phyloP scores from a whole-genome alignment of 2,888 invertebrate species.

The Anagyrus pseudococci region DNA sequence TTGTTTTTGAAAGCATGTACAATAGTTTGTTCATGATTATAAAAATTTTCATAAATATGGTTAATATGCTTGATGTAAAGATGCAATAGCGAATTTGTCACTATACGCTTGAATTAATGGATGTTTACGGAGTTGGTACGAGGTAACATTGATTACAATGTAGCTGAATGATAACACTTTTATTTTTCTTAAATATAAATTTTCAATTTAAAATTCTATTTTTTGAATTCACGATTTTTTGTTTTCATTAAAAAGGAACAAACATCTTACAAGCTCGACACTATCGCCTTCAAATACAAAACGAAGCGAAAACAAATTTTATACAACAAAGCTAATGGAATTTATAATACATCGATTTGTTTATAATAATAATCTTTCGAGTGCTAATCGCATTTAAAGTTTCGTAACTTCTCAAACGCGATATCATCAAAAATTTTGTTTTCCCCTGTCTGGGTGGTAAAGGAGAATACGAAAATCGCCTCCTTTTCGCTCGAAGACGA shows the following conservation, averaged over 20 bases:
- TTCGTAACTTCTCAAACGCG: neutral
- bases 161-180: slow-evolving; percentile 9
- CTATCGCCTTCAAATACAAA: neutral
- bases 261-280: slow-evolving; percentile 1
- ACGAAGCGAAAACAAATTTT: neutral
- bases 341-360: neutral
- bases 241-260: slow-evolving; percentile 3
- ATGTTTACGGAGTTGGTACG: too few species aligned
- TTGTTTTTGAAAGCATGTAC: too few species aligned
- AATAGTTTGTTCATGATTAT: too few species aligned
- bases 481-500: too few species aligned
- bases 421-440: neutral
- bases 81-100: too few species aligned
- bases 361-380: neutral
- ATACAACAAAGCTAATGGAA: slow-evolving; percentile 1
- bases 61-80: too few species aligned
- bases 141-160: too few species aligned
- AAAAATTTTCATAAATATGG: too few species aligned
- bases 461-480: too few species aligned
- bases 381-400: neutral
- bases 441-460: neutral
- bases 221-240: neutral
- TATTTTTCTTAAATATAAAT: slow-evolving; percentile 21
- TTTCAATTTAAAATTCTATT: slow-evolving; percentile 4
- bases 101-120: too few species aligned